These are phyloP conservation scores for Mionectes macconnelli DNA, from an alignment of 2,113 vertebrate genomes.

Conservation along the genomic window DNA sequence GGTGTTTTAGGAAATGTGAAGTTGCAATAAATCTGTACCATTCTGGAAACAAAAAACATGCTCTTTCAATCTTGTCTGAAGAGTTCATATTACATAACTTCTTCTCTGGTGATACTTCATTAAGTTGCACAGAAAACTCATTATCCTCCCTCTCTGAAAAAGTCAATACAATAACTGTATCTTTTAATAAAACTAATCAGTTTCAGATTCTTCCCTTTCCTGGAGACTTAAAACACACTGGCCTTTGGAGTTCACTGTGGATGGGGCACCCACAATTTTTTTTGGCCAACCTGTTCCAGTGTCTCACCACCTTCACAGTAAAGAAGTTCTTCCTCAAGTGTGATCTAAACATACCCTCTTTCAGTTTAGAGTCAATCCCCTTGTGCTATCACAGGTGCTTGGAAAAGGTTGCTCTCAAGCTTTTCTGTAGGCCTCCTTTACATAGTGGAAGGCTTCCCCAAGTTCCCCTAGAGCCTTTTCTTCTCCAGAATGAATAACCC, in stretches of 20 bases:
- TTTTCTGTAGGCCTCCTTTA: not conserved
- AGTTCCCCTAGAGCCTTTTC: not conserved
- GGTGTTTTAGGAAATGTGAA: slow-evolving; percentile 24
- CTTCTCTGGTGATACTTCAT: slow-evolving; percentile 31
- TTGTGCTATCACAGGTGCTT: not conserved
- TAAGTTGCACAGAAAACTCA: slow-evolving; percentile 17
- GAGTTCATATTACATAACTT: slow-evolving; percentile 23
- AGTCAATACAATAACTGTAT: slow-evolving; percentile 8
- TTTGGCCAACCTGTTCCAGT: not conserved
- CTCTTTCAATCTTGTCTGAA: slow-evolving; percentile 18
- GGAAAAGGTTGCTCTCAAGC: not conserved
- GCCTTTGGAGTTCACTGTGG: too few relatives aligned
- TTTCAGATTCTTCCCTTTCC: not conserved
- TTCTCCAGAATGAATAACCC: not conserved
- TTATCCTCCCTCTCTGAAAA: not conserved
- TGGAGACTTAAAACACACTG: not conserved
- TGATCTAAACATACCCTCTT: not conserved
- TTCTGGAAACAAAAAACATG: not conserved
- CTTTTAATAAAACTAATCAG: not conserved
- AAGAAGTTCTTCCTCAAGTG: not conserved
- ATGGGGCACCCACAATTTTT: not conserved
- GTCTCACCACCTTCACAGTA: not conserved
- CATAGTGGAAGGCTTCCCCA: not conserved
- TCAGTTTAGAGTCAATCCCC: not conserved
- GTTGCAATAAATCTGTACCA: not conserved